These are phyloP conservation scores for Chiridota heheva DNA, from an alignment of 35 echinoderm and acorn worm genomes.

Conservation along the genomic window DNA sequence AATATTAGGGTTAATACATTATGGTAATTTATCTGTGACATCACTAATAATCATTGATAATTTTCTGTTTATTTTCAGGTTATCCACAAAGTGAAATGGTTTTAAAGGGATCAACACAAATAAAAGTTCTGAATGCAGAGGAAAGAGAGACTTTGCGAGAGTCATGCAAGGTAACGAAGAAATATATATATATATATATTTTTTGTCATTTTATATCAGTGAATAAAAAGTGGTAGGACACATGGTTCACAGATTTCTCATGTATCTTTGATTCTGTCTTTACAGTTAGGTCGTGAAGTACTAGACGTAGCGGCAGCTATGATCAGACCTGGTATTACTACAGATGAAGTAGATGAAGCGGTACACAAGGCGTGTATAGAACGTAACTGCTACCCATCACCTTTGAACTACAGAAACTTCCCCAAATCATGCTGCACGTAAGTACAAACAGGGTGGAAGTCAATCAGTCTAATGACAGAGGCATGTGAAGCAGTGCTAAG, in stretches of 20 bases:
- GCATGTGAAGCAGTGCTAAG: no score
- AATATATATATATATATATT: background rate
- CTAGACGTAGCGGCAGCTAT: conserved; percentile 74
- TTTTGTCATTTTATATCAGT: background rate
- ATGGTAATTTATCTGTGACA: no score
- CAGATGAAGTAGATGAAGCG: conserved; percentile 89
- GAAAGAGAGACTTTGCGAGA: conserved; percentile 73
- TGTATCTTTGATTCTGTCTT: background rate
- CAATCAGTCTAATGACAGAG: no score
- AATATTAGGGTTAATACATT: no score
- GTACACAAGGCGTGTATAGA: conserved; percentile 95
- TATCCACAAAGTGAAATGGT: conserved; percentile 96
- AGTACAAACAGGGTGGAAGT: no score
- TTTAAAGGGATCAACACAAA: conserved; percentile 81
- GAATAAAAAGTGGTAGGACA: background rate
- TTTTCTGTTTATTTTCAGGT: conserved; percentile 57
- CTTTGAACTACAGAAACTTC: conserved; percentile 90
- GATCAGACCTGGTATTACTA: conserved; percentile 81
- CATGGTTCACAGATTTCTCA: background rate
- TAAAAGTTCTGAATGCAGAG: conserved; percentile 72
- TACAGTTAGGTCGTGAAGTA: conserved; percentile 84
- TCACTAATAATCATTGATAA: no score
- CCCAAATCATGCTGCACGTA: conserved; percentile 99
- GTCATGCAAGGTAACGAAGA: conserved; percentile 67
- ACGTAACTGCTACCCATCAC: conserved; percentile 96